Evolutionary conservation across 2,888 invertebrate species (phyloP).

Genomic region (Pachliopta kotzebuea): DNA sequence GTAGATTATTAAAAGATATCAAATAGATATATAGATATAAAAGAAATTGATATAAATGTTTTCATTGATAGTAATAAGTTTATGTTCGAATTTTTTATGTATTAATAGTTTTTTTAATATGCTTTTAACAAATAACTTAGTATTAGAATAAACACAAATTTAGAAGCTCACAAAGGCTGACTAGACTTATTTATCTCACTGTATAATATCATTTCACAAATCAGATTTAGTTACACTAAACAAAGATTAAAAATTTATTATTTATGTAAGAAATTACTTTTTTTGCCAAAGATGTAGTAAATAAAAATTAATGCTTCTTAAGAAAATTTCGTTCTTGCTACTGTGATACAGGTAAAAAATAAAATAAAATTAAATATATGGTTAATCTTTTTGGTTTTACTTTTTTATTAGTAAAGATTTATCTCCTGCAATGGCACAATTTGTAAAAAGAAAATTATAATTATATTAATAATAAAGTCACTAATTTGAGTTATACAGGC

Average conservation of each 20-base stretch:
- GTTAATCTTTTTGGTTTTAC: no score
- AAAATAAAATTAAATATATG: no score
- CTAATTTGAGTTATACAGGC: no score
- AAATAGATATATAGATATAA: neutral
- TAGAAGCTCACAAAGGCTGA: slow-evolving; percentile 58
- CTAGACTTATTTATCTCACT: slow-evolving; percentile 38
- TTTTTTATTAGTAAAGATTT: no score
- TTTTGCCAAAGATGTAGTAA: slow-evolving; percentile 44
- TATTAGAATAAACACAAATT: slow-evolving; percentile 7
- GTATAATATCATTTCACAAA: slow-evolving; percentile 23
- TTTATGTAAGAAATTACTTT: slow-evolving; percentile 11
- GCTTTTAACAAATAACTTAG: neutral
- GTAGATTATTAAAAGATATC: neutral
- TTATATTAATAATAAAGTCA: no score
- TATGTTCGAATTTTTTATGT: neutral
- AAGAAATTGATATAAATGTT: neutral
- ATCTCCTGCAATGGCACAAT: no score
- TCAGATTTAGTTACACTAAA: neutral
- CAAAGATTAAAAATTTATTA: neutral
- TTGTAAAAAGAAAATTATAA: no score
- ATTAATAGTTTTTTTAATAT: neutral
- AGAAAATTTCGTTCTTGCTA: slow-evolving; percentile 17
- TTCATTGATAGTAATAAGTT: neutral
- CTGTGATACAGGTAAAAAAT: slow-evolving; percentile 21
- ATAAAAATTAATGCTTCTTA: slow-evolving; percentile 24